A percentile compares a stretch with the other conserved stretches of the same genome.
These are phyloP conservation scores for Ageneiosus marmoratus DNA, from an alignment of 2,113 vertebrate genomes.

Conservation along the genomic window DNA sequence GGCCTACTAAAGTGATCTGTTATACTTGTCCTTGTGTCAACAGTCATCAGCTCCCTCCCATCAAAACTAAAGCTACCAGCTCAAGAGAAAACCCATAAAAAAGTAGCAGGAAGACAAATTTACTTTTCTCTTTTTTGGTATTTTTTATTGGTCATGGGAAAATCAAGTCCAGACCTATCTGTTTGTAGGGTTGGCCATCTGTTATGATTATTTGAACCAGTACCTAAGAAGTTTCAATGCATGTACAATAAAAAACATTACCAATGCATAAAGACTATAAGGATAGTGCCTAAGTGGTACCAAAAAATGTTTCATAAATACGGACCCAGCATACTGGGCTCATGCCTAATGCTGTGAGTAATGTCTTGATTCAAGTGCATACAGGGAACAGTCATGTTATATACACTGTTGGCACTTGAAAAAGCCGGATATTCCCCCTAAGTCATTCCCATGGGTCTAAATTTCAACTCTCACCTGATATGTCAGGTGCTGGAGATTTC, in stretches of 20 bases:
- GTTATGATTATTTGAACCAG: not conserved
- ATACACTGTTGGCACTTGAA: conserved; percentile 58
- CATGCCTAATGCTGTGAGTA: not conserved
- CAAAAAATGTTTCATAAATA: conserved; percentile 2
- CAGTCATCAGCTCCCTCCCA: not conserved
- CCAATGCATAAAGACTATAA: not conserved
- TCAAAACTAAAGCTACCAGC: not conserved
- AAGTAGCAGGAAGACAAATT: conserved; percentile 7
- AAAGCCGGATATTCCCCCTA: conserved; percentile 64
- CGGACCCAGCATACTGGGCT: not conserved
- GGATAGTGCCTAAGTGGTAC: not conserved
- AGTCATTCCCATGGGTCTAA: conserved; percentile 54
- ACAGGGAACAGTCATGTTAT: conserved; percentile 55
- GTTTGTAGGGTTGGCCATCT: conserved; percentile 11
- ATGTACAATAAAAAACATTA: not conserved
- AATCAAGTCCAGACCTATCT: conserved; percentile 19
- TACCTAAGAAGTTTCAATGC: not conserved
- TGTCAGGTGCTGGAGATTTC: conserved; percentile 64
- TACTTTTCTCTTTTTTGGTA: conserved; percentile 25
- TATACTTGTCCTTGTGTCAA: conserved; percentile 2
- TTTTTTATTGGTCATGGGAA: conserved; percentile 29
- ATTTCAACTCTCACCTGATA: conserved; percentile 57
- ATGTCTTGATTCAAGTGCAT: not conserved
- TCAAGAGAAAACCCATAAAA: not conserved
- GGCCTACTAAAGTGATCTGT: conserved; percentile 24